Evolutionary conservation across 2,797 vertebrate genomes (phyloP), one percentile per base, ranked within the genome.

Genomic region (Cyprinodon diabolis): DNA sequence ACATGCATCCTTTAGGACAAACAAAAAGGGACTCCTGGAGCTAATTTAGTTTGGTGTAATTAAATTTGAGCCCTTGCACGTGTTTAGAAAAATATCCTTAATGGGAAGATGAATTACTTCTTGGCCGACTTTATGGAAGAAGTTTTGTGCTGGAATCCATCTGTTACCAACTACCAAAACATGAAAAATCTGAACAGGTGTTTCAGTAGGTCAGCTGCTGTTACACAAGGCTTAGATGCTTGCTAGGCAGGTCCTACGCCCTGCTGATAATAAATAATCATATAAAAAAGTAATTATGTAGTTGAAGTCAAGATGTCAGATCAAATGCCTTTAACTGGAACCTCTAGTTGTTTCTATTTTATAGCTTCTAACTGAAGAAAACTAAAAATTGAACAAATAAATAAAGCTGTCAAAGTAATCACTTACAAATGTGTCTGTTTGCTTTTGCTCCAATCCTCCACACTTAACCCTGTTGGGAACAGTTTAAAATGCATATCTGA

Each of bases 141-240:
- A 70, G 86, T 79, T 69, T 48, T 72, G 77, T 57, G 80, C 78
- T 87, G 91, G 87, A 91, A 82, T 88, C 72, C 70, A 71, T 92
- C 84, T 84, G 82, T 83, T 90, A 88, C 87, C 91, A 93, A 92
- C 88, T 78, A 82, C 85, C 88, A 80, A 91, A 90, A 90, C 89
- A 90, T 83, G 87, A 90, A 94, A 91, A 92, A 94, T 93, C 90
- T 84, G 88, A 94, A 89, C 92, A 94, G 91, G 92, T 94, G 94
- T 91, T 86, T 93, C 85, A 90, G 84, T 83, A 88, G 87, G 90
- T 84, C 37, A 81, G 89, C 80, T 77, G 87, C 84, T 86, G 87
- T 86, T 88, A 91, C 87, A 88, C 84, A 77, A 83, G 83, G 77
- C 76, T 76, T 77, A 80, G 83, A 84, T 55, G 74, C 70, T 78